Percentiles rank a stretch among this genome's conserved stretches.
phyloP scores from a whole-genome alignment of 2,888 invertebrate species.

The Trachelus troglodyta region DNA sequence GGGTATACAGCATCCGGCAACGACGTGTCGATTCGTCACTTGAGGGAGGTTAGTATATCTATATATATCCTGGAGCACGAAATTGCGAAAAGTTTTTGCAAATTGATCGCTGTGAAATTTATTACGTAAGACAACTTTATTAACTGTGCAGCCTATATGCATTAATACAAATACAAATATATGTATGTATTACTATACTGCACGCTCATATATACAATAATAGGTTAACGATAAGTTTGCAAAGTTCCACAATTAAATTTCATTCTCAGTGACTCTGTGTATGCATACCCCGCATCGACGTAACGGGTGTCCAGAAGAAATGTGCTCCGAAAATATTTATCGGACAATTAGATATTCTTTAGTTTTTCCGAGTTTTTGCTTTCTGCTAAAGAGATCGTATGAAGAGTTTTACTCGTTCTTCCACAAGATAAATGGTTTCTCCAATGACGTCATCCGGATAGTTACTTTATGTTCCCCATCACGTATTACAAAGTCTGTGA shows the following conservation, averaged over 20 bases:
- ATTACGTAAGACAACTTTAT: background rate
- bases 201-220: background rate
- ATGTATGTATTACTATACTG: background rate
- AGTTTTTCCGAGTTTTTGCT: too few relatives aligned
- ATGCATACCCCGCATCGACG: background rate
- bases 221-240: background rate
- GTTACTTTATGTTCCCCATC: background rate
- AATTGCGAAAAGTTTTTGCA: background rate
- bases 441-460: background rate
- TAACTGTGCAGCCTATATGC: background rate
- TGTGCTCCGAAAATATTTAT: background rate
- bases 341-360: background rate
- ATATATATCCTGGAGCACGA: background rate
- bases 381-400: background rate
- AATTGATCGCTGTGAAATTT: background rate
- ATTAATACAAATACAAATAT: background rate
- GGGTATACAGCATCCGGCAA: background rate
- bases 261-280: background rate
- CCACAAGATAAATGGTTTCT: background rate
- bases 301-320: background rate
- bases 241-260: background rate
- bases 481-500: background rate
- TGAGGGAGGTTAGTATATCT: background rate
- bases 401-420: background rate
- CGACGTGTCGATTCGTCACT: background rate